These are phyloP conservation scores for rat (Rattus norvegicus) DNA, from an alignment of 2,113 vertebrate genomes.

Conservation along the genomic window GRCr8 NC_086028.1:73048501-73049000, in stretches of 20 bases:
- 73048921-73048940: not conserved
- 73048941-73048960: not conserved
- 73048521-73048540: not conserved
- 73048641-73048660: not conserved
- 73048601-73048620: not conserved
- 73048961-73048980: not conserved
- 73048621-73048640: not conserved
- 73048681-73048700: not conserved
- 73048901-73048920: not conserved
- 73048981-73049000: not conserved
- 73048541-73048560: not conserved
- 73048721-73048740: not conserved
- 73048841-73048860: not conserved
- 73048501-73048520: not conserved
- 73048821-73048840: slow-evolving; percentile 42
- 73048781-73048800: slow-evolving; percentile 60
- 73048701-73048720: not conserved
- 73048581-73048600: not conserved
- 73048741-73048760: slow-evolving; percentile 46
- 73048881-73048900: not conserved
- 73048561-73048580: not conserved
- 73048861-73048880: not conserved
- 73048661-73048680: not conserved
- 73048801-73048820: slow-evolving; percentile 8
- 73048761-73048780: slow-evolving; percentile 67